Evolutionary conservation across 1,140 invertebrate genomes (phyloP).

Genomic region (Drosophila bocqueti): DNA sequence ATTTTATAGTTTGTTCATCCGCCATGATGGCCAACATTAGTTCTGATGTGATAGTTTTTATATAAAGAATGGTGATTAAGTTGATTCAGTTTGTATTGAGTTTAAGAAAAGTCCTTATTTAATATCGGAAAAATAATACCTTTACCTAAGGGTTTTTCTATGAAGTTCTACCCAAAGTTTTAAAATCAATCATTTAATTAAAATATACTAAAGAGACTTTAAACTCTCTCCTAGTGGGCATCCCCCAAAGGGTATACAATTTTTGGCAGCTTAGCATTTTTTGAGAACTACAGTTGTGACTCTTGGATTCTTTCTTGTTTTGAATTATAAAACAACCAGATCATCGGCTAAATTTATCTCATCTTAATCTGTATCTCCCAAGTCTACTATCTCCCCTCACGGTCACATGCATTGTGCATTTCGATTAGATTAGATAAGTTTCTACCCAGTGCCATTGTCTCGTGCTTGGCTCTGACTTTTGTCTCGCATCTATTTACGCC

Average conservation of each 20-base stretch:
- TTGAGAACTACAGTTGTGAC: too few relatives aligned
- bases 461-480: conserved; percentile 39
- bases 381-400: conserved; percentile 28
- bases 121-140: background rate
- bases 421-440: conserved; percentile 61
- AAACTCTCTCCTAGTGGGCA: background rate
- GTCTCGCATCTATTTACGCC: conserved; percentile 29
- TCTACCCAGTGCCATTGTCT: conserved; percentile 22
- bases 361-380: conserved; percentile 23
- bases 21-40: conserved; percentile 1
- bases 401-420: conserved; percentile 48
- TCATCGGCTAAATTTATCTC: conserved; percentile 55
- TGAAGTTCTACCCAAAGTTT: too few relatives aligned
- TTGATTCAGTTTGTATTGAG: background rate
- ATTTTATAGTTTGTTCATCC: conserved; percentile 37
- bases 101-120: background rate
- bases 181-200: too few relatives aligned
- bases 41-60: background rate
- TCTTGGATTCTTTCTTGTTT: conserved; percentile 13
- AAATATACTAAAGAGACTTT: too few relatives aligned
- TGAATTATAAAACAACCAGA: conserved; percentile 22
- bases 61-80: background rate
- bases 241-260: background rate
- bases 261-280: too few relatives aligned
- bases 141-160: background rate